Evolutionary conservation across 1,140 invertebrate species (phyloP).

Genomic region (Anoplophora glabripennis): DNA sequence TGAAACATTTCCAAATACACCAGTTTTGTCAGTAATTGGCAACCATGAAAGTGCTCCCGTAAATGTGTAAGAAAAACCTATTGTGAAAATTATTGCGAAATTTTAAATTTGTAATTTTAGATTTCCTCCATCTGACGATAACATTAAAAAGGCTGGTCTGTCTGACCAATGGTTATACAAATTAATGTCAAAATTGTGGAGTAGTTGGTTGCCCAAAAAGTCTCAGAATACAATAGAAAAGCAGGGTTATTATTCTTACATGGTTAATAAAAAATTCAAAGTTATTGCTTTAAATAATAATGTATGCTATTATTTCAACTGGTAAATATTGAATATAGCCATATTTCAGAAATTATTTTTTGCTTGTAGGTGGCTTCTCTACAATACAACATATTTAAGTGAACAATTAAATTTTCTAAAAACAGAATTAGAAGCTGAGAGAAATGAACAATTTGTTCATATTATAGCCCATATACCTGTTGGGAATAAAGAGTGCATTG

Average conservation of each 20-base stretch:
- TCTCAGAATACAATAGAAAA: conserved; percentile 58
- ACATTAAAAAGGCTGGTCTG: conserved; percentile 10
- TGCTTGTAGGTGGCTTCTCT: conserved; percentile 57
- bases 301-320: conserved; percentile 68
- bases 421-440: conserved; percentile 67
- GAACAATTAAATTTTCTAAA: conserved; percentile 75
- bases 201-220: conserved; percentile 60
- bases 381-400: conserved; percentile 58
- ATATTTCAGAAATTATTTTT: background rate
- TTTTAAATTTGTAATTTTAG: conserved; percentile 12
- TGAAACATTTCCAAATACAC: conserved; percentile 60
- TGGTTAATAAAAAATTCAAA: conserved; percentile 61
- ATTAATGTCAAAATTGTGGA: conserved; percentile 59
- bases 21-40: conserved; percentile 72
- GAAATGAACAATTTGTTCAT: conserved; percentile 69
- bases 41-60: conserved; percentile 87
- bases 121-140: conserved; percentile 7
- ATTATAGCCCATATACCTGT: conserved; percentile 80
- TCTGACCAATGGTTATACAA: conserved; percentile 63
- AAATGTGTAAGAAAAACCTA: conserved; percentile 64
- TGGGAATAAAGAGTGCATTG: conserved; percentile 64
- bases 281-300: conserved; percentile 74
- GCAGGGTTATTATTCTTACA: conserved; percentile 70
- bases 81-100: conserved; percentile 25
- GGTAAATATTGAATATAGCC: conserved; percentile 54